These are phyloP conservation scores for Petrocephalus sullivani DNA, from an alignment of 2,797 vertebrate genomes.

Conservation along the genomic window DNA sequence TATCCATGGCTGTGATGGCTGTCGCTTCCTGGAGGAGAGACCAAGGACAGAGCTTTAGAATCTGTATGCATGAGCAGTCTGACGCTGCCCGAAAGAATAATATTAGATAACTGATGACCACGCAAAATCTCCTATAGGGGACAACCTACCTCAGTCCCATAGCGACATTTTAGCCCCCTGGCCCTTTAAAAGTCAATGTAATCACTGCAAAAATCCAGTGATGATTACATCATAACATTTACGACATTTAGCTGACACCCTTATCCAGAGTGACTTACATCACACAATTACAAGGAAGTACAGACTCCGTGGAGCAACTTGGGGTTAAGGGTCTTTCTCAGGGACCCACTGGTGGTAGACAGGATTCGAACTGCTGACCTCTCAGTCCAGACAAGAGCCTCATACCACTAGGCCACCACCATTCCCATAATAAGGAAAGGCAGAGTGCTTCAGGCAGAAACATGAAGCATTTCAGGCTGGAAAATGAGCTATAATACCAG, in stretches of 20 bases:
- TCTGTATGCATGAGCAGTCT: not conserved
- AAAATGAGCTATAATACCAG: not conserved
- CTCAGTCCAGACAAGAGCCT: no score
- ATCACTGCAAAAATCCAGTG: not conserved
- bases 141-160: not conserved
- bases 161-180: no score
- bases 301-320: no score
- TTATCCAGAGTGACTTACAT: no score
- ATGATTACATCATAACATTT: not conserved
- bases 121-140: not conserved
- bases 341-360: no score
- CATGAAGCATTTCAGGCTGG: not conserved
- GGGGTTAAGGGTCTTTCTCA: no score
- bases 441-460: not conserved
- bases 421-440: not conserved
- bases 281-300: no score
- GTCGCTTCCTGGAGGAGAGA: slow-evolving; percentile 74
- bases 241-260: no score
- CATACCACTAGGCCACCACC: no score
- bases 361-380: no score
- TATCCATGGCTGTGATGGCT: slow-evolving; percentile 86
- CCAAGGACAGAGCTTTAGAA: slow-evolving; percentile 22
- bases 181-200: not conserved
- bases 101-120: not conserved
- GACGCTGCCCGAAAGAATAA: not conserved